Conservation (phyloP, 2,888 invertebrate genomes). For the Barypeithes pellucidus region DNA sequence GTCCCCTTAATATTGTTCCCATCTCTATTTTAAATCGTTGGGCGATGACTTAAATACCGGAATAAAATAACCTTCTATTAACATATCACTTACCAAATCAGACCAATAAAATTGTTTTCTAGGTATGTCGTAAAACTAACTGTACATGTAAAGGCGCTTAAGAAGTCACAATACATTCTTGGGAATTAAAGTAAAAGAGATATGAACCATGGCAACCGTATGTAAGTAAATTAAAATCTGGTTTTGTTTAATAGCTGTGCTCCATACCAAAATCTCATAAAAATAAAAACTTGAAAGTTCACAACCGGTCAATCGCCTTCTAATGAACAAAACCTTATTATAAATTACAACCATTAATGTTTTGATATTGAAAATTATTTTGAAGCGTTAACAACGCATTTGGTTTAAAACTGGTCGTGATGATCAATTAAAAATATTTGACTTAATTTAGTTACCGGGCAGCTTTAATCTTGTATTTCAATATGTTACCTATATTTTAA, state of each 20-base stretch:
- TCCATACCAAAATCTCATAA: constrained; percentile 52
- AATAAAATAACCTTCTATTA: constrained; percentile 19
- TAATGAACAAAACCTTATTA: constrained; percentile 53
- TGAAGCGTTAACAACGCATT: constrained; percentile 39
- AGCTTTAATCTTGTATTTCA: constrained; percentile 17
- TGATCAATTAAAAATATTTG: constrained; percentile 49
- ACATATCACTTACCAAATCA: constrained; percentile 28
- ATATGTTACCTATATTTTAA: constrained; percentile 24
- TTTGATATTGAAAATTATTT: constrained; percentile 51
- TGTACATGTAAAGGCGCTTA: constrained; percentile 45
- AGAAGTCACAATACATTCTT: constrained; percentile 43
- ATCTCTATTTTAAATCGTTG: not conserved
- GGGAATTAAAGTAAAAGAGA: constrained; percentile 49
- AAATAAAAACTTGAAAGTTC: constrained; percentile 53
- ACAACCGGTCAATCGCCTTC: constrained; percentile 53
- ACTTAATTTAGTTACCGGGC: constrained; percentile 44
- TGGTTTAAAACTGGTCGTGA: constrained; percentile 39
- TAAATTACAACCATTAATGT: constrained; percentile 49
- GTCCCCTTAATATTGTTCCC: no score
- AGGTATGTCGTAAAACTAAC: constrained; percentile 39
- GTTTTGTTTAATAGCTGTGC: constrained; percentile 53
- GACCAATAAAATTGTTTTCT: constrained; percentile 32
- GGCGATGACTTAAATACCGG: not conserved
- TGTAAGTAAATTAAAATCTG: constrained; percentile 53
- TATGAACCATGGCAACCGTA: constrained; percentile 47